Evolutionary conservation across 2,888 invertebrate genomes (phyloP).

Genomic region (Pseudanteris insignis): DNA sequence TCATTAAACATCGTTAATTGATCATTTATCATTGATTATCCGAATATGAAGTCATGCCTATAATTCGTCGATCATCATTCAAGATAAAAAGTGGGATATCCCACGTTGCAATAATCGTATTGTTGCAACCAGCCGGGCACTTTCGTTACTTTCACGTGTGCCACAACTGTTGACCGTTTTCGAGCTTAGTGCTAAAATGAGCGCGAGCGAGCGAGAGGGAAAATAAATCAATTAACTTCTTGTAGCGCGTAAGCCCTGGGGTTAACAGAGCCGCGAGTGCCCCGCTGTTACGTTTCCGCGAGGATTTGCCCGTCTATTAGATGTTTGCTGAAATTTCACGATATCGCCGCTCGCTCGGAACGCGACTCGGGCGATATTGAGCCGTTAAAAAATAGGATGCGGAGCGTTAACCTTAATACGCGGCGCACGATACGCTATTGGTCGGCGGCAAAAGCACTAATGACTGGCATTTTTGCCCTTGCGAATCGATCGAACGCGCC

Average conservation of each 20-base stretch:
- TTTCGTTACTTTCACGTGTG: constrained; percentile 10
- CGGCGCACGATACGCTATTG: constrained; percentile 19
- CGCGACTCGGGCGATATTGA: constrained; percentile 20
- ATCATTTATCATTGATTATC: not conserved
- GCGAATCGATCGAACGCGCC: constrained; percentile 26
- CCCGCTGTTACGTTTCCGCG: constrained; percentile 18
- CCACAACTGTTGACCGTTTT: not conserved
- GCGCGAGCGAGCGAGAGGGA: not conserved
- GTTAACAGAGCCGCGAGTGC: constrained; percentile 16
- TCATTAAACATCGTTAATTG: not conserved
- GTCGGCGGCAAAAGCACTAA: constrained; percentile 26
- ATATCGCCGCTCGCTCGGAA: constrained; percentile 12
- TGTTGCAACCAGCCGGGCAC: constrained; percentile 2
- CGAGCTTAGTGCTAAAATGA: no score
- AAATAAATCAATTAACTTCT: constrained; percentile 6
- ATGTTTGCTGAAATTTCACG: constrained; percentile 27
- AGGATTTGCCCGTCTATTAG: constrained; percentile 28
- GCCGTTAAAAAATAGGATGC: constrained; percentile 30
- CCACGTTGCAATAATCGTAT: constrained; percentile 6
- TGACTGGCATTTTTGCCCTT: constrained; percentile 27
- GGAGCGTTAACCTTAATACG: constrained; percentile 31
- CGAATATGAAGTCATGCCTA: no score
- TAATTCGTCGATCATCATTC: not conserved
- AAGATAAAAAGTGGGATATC: constrained; percentile 2
- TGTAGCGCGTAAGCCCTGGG: constrained; percentile 12